Conservation (phyloP, 2,797 vertebrate genomes). For the Aplochiton taeniatus region DNA sequence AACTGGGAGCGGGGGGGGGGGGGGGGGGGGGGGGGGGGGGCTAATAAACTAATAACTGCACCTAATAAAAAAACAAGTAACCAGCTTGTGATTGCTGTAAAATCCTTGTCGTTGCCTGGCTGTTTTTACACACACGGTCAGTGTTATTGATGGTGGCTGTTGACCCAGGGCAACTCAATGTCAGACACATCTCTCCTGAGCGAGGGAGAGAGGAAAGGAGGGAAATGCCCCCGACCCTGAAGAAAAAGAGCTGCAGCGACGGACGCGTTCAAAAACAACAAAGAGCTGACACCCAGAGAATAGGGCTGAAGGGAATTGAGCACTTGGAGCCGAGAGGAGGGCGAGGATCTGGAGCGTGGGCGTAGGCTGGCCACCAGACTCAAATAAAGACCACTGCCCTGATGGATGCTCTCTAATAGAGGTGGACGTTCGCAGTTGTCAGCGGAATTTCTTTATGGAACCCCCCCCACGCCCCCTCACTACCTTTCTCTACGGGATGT, state of each 20-base stretch:
- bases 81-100: slow-evolving; percentile 14
- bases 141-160: slow-evolving; percentile 36
- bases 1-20: too few relatives aligned
- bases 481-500: slow-evolving; percentile 53
- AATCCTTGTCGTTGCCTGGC: slow-evolving; percentile 4
- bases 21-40: too few relatives aligned
- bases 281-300: background rate
- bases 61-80: slow-evolving; percentile 4
- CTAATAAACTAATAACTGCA: too few relatives aligned
- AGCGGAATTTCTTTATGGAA: slow-evolving; percentile 70
- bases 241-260: background rate
- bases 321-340: background rate
- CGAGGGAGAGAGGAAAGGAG: slow-evolving; percentile 1
- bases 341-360: slow-evolving; percentile 15
- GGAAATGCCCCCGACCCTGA: background rate
- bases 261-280: background rate
- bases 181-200: slow-evolving; percentile 12
- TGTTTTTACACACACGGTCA: slow-evolving; percentile 34
- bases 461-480: slow-evolving; percentile 13
- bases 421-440: slow-evolving; percentile 59
- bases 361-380: background rate
- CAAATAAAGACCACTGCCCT: slow-evolving; percentile 47
- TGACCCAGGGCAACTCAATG: slow-evolving; percentile 38
- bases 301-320: too few relatives aligned
- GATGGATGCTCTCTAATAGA: slow-evolving; percentile 60